Conservation (phyloP, 2,888 invertebrate genomes). For the Lathronympha strigana region DNA sequence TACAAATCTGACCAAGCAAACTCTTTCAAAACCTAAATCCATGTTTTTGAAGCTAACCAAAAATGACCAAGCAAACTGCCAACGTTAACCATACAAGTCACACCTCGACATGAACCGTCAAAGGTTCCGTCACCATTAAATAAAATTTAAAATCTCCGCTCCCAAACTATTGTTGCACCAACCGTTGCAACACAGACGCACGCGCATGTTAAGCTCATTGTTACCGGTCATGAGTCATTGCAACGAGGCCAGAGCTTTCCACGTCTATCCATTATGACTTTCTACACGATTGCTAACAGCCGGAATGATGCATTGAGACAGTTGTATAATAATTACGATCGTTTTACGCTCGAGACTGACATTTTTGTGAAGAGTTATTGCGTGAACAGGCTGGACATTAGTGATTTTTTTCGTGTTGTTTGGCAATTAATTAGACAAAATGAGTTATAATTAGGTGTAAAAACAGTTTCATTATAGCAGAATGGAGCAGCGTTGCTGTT, state of each 20-base stretch:
- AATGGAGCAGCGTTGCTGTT: too few relatives aligned
- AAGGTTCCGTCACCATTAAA: constrained; percentile 22
- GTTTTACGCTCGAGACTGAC: constrained; percentile 1
- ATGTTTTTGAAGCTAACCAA: neutral
- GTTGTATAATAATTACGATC: constrained; percentile 25
- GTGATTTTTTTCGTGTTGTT: neutral
- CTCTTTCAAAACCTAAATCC: neutral
- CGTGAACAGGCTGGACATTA: neutral
- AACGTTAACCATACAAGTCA: neutral
- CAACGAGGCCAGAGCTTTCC: constrained; percentile 67
- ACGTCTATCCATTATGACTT: constrained; percentile 52
- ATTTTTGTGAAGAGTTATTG: neutral
- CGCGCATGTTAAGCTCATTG: constrained; percentile 51
- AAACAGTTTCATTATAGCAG: neutral
- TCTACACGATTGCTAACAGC: constrained; percentile 40
- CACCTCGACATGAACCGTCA: neutral
- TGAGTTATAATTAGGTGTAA: neutral
- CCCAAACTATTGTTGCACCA: constrained; percentile 37
- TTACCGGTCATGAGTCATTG: constrained; percentile 59
- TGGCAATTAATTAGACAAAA: neutral
- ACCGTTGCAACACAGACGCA: constrained; percentile 42
- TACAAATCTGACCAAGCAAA: too few relatives aligned
- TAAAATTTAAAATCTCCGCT: constrained; percentile 35
- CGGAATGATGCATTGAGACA: constrained; percentile 26
- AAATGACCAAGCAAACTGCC: constrained; percentile 1